Percentiles rank a stretch among this genome's conserved stretches.
Evolutionary conservation across 2,797 vertebrate species (phyloP).

Genomic region (Bradypodion ventrale): DNA sequence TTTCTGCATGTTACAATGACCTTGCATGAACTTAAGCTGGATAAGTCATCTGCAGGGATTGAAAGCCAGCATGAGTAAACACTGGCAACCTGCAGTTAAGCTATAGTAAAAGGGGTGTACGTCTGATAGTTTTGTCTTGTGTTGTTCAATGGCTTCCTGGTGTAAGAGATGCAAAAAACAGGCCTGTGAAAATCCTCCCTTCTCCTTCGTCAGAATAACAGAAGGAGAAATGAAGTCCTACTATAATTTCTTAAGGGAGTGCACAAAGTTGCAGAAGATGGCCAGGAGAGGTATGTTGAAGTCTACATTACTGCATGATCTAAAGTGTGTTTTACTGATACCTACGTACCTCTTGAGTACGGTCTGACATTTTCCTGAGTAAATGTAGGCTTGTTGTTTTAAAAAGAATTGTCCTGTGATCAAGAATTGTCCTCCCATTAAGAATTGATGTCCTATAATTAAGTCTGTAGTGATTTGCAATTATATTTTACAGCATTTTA

Average conservation of each 20-base stretch:
- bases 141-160: conserved; percentile 65
- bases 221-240: conserved; percentile 89
- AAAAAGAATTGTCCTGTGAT: neutral
- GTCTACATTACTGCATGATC: neutral
- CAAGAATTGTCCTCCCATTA: neutral
- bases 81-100: conserved; percentile 48
- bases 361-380: neutral
- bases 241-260: conserved; percentile 81
- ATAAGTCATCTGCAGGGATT: conserved; percentile 73
- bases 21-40: conserved; percentile 75
- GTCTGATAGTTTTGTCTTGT: conserved; percentile 40
- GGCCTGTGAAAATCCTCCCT: conserved; percentile 68
- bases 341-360: neutral
- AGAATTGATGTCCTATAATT: neutral
- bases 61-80: conserved; percentile 53
- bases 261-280: conserved; percentile 73
- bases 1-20: conserved; percentile 66
- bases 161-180: conserved; percentile 76
- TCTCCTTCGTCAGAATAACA: conserved; percentile 83
- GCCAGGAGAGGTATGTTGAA: conserved; percentile 77
- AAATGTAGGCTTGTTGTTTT: neutral
- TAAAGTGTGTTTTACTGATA: neutral
- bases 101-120: conserved; percentile 29
- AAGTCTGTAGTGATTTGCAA: neutral
- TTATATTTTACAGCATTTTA: neutral